phyloP scores from a whole-genome alignment of 1,140 invertebrate species.

The Magallana angulata region DNA sequence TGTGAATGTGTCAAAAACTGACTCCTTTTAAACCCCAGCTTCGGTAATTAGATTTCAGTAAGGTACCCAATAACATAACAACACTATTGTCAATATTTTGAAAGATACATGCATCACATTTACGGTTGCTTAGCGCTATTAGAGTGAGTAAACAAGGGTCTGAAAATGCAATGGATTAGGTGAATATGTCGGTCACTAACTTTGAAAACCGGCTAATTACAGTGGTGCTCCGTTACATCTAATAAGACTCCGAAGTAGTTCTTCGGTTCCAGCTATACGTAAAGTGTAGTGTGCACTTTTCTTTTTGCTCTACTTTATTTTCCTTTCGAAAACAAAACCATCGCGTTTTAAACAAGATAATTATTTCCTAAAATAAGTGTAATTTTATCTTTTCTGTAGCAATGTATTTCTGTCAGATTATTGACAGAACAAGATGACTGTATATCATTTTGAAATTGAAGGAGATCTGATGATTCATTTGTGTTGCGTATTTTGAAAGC shows the following conservation, averaged over 20 bases:
- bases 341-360: not conserved
- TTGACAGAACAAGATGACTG: not conserved
- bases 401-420: not conserved
- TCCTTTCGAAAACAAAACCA: no score
- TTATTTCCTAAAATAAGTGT: slow-evolving; percentile 21
- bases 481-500: no score
- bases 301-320: not conserved
- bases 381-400: not conserved
- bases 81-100: slow-evolving; percentile 21
- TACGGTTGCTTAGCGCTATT: not conserved
- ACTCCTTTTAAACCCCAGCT: not conserved
- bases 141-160: not conserved
- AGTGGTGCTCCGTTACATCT: not conserved
- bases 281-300: not conserved
- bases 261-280: not conserved
- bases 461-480: not conserved
- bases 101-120: slow-evolving; percentile 22
- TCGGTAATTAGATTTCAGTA: no score
- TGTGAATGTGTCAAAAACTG: not conserved
- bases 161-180: not conserved
- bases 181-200: not conserved
- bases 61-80: not conserved
- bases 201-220: slow-evolving; percentile 13
- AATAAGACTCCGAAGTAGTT: not conserved
- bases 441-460: not conserved